Conservation (phyloP, 2,797 vertebrate species). For the Liparis tanakae region DNA sequence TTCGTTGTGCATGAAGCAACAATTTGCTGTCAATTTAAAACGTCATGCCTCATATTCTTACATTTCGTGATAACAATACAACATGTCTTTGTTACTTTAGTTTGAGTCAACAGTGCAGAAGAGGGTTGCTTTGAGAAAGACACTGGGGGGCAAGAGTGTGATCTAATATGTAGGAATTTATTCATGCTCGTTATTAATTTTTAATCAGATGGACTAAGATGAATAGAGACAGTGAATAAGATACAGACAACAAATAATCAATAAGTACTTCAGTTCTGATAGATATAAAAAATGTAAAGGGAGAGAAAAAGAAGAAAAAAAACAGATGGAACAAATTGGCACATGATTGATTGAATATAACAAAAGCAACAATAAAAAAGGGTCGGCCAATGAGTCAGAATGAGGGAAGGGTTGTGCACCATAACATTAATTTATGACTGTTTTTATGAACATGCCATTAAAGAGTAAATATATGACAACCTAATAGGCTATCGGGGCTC, state of each 20-base stretch:
- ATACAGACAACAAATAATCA: conserved; percentile 6
- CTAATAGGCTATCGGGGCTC: conserved; percentile 70
- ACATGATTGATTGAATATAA: not conserved
- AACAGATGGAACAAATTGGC: not conserved
- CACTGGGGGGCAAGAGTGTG: conserved; percentile 5
- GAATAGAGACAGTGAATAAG: conserved; percentile 1
- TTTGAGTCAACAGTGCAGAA: not conserved
- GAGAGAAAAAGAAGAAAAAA: not conserved
- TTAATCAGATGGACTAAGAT: conserved; percentile 32
- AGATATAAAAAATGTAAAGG: conserved; percentile 5
- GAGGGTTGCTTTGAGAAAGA: conserved; percentile 18
- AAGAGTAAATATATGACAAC: conserved; percentile 77
- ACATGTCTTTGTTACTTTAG: conserved; percentile 24
- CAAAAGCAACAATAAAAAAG: conserved; percentile 4
- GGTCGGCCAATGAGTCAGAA: conserved; percentile 5
- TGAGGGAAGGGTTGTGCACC: conserved; percentile 27
- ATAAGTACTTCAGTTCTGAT: conserved; percentile 8
- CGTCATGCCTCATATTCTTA: not conserved
- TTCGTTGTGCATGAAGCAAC: conserved; percentile 21
- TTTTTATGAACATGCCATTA: conserved; percentile 69
- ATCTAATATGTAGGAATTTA: conserved; percentile 39
- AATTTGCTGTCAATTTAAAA: conserved; percentile 33
- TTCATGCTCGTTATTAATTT: conserved; percentile 16
- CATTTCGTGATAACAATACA: not conserved
- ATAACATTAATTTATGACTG: conserved; percentile 50